A percentile compares a stretch with the other conserved stretches of the same genome.
phyloP scores from a whole-genome alignment of 2,113 vertebrate species.

The Donacobius atricapilla region DNA sequence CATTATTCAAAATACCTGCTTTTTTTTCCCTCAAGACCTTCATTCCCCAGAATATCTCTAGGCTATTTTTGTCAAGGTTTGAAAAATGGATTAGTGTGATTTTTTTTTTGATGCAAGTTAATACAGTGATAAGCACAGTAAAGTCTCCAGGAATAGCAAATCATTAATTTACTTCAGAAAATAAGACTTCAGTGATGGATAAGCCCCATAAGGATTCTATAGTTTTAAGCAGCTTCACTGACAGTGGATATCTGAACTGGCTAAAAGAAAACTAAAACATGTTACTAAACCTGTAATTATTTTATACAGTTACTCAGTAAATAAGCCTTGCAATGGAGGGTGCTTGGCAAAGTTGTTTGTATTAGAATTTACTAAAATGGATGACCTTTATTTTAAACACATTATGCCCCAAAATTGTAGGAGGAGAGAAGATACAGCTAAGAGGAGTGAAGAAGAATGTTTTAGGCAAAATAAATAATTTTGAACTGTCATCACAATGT shows the following conservation, averaged over 20 bases:
- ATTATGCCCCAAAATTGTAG: background rate
- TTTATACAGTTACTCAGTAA: constrained; percentile 24
- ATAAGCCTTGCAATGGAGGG: constrained; percentile 14
- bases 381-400: constrained; percentile 8
- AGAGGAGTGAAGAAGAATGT: background rate
- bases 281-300: constrained; percentile 36
- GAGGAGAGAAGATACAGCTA: background rate
- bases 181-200: constrained; percentile 67
- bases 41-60: constrained; percentile 48
- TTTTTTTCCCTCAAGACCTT: constrained; percentile 19
- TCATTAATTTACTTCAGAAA: constrained; percentile 75
- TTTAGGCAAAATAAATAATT: background rate
- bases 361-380: background rate
- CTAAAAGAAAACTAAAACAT: constrained; percentile 34
- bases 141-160: constrained; percentile 69
- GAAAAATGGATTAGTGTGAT: constrained; percentile 70
- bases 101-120: constrained; percentile 71
- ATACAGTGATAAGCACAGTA: constrained; percentile 72
- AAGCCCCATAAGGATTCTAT: constrained; percentile 54
- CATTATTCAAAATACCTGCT: constrained; percentile 61
- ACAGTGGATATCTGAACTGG: constrained; percentile 33
- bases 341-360: constrained; percentile 11
- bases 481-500: background rate
- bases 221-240: constrained; percentile 50
- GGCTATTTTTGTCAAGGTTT: constrained; percentile 67